Conservation (phyloP, 2,888 invertebrate species). For the Leucophora obtusa region DNA sequence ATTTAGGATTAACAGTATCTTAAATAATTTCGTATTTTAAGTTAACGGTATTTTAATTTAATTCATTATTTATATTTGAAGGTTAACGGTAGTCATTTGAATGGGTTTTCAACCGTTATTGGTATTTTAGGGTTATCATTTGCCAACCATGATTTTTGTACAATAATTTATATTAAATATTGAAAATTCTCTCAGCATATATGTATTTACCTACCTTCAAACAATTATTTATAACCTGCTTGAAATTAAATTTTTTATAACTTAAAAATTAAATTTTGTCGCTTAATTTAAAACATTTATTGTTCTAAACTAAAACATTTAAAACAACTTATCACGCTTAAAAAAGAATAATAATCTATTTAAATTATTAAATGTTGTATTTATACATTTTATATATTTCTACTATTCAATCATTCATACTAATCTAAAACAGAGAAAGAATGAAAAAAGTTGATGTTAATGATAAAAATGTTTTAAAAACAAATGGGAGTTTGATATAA, state of each 20-base stretch:
- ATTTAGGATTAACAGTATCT: no score
- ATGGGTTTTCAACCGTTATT: no score
- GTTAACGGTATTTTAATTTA: no score
- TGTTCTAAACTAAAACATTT: constrained; percentile 14
- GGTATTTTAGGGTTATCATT: no score
- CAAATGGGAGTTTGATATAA: constrained; percentile 3
- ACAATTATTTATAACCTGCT: not conserved
- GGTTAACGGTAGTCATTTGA: no score
- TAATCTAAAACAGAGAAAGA: constrained; percentile 7
- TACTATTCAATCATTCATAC: not conserved
- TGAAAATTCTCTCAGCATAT: no score
- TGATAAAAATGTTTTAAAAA: not conserved
- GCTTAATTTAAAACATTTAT: not conserved
- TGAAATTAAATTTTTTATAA: not conserved
- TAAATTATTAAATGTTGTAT: not conserved
- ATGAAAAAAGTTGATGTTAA: constrained; percentile 1
- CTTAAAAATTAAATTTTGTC: not conserved
- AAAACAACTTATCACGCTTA: not conserved
- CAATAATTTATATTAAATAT: no score
- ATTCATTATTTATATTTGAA: no score
- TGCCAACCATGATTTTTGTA: no score
- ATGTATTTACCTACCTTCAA: constrained; percentile 21
- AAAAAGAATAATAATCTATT: not conserved
- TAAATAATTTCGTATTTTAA: no score
- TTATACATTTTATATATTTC: not conserved